A percentile compares a stretch with the other conserved stretches of the same genome.
Evolutionary conservation across 1,140 invertebrate species (phyloP).

Genomic region (Bombus confusus): DNA sequence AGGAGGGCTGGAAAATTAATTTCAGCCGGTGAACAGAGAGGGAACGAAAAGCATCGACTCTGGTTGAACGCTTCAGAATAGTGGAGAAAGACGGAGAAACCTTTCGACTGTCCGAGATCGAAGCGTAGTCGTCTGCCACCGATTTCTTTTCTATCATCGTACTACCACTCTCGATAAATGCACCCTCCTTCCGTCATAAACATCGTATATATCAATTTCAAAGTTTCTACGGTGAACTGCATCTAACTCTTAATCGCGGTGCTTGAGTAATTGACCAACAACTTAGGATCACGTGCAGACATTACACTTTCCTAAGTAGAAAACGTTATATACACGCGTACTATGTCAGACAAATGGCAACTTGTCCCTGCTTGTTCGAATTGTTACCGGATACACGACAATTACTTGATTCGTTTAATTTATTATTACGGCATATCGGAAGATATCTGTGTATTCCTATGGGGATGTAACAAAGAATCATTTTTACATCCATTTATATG

Average conservation of each 20-base stretch:
- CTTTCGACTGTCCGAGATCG: conserved; percentile 48
- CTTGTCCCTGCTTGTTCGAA: neutral
- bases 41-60: conserved; percentile 43
- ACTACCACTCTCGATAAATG: neutral
- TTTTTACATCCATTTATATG: too few relatives aligned
- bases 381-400: too few relatives aligned
- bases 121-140: neutral
- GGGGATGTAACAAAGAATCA: too few relatives aligned
- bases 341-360: neutral
- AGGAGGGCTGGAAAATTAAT: conserved; percentile 61
- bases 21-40: conserved; percentile 51
- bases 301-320: neutral
- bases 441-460: too few relatives aligned
- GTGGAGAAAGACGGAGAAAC: conserved; percentile 42
- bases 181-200: neutral
- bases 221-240: neutral
- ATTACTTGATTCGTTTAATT: too few relatives aligned
- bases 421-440: too few relatives aligned
- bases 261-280: neutral
- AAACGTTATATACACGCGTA: neutral
- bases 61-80: conserved; percentile 57
- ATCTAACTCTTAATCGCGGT: neutral
- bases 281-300: neutral
- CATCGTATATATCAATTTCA: neutral
- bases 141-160: neutral